Percentiles rank a stretch among this genome's conserved stretches.
Evolutionary conservation across 2,113 vertebrate species (phyloP).

Genomic region (Theristicus caerulescens): DNA sequence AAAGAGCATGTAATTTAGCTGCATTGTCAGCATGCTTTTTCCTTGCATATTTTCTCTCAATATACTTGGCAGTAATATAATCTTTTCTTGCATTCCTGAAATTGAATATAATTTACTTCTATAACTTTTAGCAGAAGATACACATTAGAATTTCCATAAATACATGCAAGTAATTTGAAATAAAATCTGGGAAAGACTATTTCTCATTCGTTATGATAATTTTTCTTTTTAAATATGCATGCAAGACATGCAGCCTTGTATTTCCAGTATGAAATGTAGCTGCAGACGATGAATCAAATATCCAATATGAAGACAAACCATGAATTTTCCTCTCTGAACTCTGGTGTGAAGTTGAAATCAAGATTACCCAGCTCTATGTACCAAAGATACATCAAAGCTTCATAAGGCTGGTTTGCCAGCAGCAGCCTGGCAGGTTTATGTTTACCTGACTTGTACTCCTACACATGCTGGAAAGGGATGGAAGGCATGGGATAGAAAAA

Average conservation of each 20-base stretch:
- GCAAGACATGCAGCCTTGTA: neutral
- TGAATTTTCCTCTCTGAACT: neutral
- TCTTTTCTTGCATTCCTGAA: constrained; percentile 93
- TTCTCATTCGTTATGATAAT: neutral
- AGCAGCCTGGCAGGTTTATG: neutral
- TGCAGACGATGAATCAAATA: neutral
- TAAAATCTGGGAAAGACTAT: neutral
- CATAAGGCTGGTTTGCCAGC: neutral
- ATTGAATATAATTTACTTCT: neutral
- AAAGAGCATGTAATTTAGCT: constrained; percentile 81
- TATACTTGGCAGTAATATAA: constrained; percentile 96
- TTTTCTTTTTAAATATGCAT: neutral
- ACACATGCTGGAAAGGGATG: neutral
- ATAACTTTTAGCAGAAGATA: neutral
- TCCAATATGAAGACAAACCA: neutral
- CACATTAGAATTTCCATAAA: constrained; percentile 6
- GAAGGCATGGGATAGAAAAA: neutral
- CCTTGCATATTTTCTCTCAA: constrained; percentile 85
- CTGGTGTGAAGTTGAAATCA: neutral
- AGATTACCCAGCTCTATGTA: neutral
- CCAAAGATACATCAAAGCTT: neutral
- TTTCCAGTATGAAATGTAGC: neutral
- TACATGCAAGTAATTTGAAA: neutral
- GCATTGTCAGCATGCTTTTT: constrained; percentile 74
- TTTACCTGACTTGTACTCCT: neutral